These are phyloP conservation scores for Cryptophagus acutangulus DNA, from an alignment of 2,888 invertebrate genomes.

Conservation along the genomic window DNA sequence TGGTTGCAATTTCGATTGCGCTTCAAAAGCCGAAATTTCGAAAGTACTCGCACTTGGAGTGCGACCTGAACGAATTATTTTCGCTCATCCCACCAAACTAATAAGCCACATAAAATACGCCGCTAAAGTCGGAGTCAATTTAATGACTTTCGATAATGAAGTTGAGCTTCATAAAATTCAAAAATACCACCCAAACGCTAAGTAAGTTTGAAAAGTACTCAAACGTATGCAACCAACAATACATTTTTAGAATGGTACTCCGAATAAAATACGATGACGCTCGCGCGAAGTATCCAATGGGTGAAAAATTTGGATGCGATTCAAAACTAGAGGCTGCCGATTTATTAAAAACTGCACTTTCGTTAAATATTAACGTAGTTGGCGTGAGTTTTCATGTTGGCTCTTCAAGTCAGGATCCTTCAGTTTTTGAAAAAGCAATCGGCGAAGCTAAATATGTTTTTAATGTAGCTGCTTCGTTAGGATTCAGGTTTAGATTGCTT, in stretches of 20 bases:
- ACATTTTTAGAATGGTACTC: conserved; percentile 41
- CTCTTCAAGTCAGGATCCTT: conserved; percentile 10
- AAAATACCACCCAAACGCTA: conserved; percentile 50
- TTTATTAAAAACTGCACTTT: conserved; percentile 13
- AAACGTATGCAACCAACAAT: conserved; percentile 44
- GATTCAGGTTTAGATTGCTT: conserved; percentile 16
- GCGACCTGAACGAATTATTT: conserved; percentile 51
- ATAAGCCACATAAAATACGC: conserved; percentile 53
- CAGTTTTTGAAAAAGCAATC: conserved; percentile 13
- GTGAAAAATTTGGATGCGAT: conserved; percentile 19
- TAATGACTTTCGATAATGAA: conserved; percentile 57
- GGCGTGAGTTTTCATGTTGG: conserved; percentile 20
- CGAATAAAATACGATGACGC: conserved; percentile 16
- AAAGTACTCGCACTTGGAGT: conserved; percentile 51
- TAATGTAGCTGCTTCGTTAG: conserved; percentile 12
- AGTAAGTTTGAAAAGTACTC: conserved; percentile 32
- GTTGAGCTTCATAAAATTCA: conserved; percentile 55
- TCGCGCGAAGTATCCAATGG: conserved; percentile 9
- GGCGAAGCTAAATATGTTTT: conserved; percentile 14
- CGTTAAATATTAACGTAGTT: conserved; percentile 15
- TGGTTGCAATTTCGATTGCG: conserved; percentile 61
- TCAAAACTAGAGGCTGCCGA: conserved; percentile 13
- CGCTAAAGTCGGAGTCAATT: conserved; percentile 47
- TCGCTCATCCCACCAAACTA: conserved; percentile 57
- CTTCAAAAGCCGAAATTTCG: conserved; percentile 55